Evolutionary conservation across 2,888 invertebrate genomes (phyloP).

Genomic region (Ptychoptera contaminata): DNA sequence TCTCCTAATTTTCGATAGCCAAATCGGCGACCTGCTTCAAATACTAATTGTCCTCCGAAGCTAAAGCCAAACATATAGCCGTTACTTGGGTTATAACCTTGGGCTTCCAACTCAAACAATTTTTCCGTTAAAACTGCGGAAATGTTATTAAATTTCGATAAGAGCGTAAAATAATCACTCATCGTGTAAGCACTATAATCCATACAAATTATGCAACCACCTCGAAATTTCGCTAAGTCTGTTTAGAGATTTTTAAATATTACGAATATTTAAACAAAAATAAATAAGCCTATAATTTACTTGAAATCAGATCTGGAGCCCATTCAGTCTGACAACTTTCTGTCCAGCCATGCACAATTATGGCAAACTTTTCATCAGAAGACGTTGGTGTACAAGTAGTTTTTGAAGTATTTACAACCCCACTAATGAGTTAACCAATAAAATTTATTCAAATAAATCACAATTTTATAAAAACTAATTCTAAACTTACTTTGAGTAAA

Average conservation of each 20-base stretch:
- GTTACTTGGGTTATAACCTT: slow-evolving; percentile 12
- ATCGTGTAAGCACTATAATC: slow-evolving; percentile 13
- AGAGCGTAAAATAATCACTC: slow-evolving; percentile 13
- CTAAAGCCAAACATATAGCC: slow-evolving; percentile 17
- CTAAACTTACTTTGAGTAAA: too few species aligned
- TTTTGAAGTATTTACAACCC: too few species aligned
- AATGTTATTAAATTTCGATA: slow-evolving; percentile 11
- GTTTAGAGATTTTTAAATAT: too few species aligned
- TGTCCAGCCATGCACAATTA: slow-evolving; percentile 17
- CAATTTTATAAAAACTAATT: too few species aligned
- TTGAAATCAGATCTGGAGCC: slow-evolving; percentile 12
- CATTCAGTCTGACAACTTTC: slow-evolving; percentile 14
- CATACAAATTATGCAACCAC: slow-evolving; percentile 17
- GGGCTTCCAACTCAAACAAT: slow-evolving; percentile 11
- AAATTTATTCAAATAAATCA: too few species aligned
- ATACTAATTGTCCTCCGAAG: slow-evolving; percentile 14
- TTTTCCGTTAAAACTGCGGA: slow-evolving; percentile 11
- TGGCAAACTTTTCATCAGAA: slow-evolving; percentile 10
- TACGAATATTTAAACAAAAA: too few species aligned
- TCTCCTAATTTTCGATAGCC: slow-evolving; percentile 13
- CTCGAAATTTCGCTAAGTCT: slow-evolving; percentile 13
- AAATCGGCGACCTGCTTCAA: slow-evolving; percentile 14
- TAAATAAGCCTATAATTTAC: slow-evolving; percentile 11
- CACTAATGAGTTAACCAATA: too few species aligned
- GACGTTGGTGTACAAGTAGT: background rate